Conservation (phyloP, 2,888 invertebrate species). For the Lasioglossum calceatum region DNA sequence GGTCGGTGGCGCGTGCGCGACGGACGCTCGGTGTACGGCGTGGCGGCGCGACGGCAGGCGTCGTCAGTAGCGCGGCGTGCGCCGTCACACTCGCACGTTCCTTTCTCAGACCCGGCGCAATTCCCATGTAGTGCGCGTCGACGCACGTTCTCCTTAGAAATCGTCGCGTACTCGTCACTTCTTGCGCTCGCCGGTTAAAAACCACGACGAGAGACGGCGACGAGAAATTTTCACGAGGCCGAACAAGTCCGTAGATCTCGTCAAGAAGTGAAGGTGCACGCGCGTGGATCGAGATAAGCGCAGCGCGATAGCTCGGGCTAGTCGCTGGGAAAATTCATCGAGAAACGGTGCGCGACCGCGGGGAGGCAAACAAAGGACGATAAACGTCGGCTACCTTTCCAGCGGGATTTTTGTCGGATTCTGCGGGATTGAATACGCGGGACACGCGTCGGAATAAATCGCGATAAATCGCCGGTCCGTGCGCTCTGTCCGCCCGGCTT, state of each 20-base stretch:
- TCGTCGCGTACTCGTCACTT: slow-evolving; percentile 3
- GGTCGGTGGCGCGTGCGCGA: slow-evolving; percentile 55
- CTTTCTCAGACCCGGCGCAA: slow-evolving; percentile 55
- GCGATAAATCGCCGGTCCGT: slow-evolving; percentile 71
- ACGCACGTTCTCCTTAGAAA: slow-evolving; percentile 26
- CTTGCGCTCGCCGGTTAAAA: neutral
- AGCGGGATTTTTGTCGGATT: slow-evolving; percentile 37
- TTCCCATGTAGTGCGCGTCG: slow-evolving; percentile 59
- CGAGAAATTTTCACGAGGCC: neutral
- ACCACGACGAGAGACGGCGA: neutral
- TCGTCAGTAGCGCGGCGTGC: slow-evolving; percentile 84
- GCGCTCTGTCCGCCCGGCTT: slow-evolving; percentile 38
- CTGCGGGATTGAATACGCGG: slow-evolving; percentile 66
- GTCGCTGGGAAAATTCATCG: slow-evolving; percentile 22
- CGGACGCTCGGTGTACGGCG: slow-evolving; percentile 66
- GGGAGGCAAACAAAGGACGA: slow-evolving; percentile 24
- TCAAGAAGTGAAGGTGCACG: neutral
- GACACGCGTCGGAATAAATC: slow-evolving; percentile 66
- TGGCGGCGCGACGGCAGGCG: slow-evolving; percentile 77
- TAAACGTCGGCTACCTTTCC: slow-evolving; percentile 24
- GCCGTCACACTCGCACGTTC: slow-evolving; percentile 82
- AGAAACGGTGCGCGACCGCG: slow-evolving; percentile 16
- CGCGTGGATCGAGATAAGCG: neutral
- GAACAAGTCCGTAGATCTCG: neutral
- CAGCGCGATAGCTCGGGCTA: neutral